Percentiles rank a stretch among this genome's conserved stretches.
Conservation (phyloP, 1,140 invertebrate species). For the Lordiphosa clarofinis region DNA sequence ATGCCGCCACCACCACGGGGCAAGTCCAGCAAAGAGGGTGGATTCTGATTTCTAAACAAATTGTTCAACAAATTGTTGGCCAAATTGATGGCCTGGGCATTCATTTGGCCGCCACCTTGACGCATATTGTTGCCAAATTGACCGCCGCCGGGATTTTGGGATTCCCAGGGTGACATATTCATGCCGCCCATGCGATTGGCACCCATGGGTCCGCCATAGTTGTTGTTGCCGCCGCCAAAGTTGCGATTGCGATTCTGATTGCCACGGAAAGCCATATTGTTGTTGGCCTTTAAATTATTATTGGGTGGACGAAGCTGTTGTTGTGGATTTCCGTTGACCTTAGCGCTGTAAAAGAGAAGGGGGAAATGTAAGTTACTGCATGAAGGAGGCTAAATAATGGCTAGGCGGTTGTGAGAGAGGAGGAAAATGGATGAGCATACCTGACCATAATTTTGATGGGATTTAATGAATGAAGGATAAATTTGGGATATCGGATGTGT, state of each 20-base stretch:
- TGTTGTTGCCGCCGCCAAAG: conserved; percentile 57
- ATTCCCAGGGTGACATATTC: conserved; percentile 77
- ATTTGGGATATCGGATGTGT: conserved; percentile 22
- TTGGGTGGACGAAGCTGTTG: conserved; percentile 31
- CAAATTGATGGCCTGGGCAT: conserved; percentile 81
- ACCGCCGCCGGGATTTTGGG: conserved; percentile 65
- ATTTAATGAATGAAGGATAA: conserved; percentile 6
- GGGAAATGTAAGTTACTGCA: background rate
- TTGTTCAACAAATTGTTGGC: conserved; percentile 81
- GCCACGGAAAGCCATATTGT: conserved; percentile 73
- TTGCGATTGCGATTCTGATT: conserved; percentile 77
- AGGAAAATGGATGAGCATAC: conserved; percentile 51
- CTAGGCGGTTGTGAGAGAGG: background rate
- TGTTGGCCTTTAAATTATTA: conserved; percentile 24
- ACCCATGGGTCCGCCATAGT: conserved; percentile 70
- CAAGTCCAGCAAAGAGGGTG: conserved; percentile 82
- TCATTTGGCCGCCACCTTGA: conserved; percentile 78
- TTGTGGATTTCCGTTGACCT: conserved; percentile 33
- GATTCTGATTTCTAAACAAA: conserved; percentile 81
- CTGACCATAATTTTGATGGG: conserved; percentile 59
- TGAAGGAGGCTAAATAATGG: background rate
- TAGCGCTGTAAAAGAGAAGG: conserved; percentile 42
- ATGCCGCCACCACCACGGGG: conserved; percentile 81
- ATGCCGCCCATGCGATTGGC: conserved; percentile 69
- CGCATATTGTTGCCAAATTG: conserved; percentile 73